These are phyloP conservation scores for Adelges cooleyi DNA, from an alignment of 1,140 invertebrate species.

Conservation along the genomic window DNA sequence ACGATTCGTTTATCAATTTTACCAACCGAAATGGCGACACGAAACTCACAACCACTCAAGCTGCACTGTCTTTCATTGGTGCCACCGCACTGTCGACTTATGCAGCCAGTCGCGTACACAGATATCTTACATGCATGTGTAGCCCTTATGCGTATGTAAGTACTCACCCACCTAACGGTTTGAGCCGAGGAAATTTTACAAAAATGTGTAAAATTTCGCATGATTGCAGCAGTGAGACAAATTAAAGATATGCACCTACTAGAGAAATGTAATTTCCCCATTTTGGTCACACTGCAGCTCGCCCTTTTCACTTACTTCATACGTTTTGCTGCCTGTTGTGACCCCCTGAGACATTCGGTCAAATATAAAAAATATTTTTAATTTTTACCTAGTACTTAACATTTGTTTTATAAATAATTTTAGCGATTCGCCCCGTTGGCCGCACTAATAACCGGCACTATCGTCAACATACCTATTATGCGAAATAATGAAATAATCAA, in stretches of 20 bases:
- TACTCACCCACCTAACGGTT: neutral
- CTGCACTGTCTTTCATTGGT: neutral
- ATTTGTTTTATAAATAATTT: neutral
- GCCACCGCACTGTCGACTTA: neutral
- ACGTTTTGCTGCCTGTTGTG: too few relatives aligned
- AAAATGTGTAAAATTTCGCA: too few relatives aligned
- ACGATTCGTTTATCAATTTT: constrained; percentile 7
- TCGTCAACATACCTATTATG: constrained; percentile 1
- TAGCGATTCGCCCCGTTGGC: neutral
- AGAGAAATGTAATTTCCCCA: too few relatives aligned
- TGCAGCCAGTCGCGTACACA: neutral
- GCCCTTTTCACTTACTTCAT: too few relatives aligned
- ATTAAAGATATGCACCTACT: too few relatives aligned
- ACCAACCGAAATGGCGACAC: constrained; percentile 12
- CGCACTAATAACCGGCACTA: neutral
- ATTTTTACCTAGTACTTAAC: too few relatives aligned
- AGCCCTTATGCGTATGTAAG: neutral
- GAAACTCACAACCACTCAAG: neutral
- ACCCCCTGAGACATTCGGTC: too few relatives aligned
- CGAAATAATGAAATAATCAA: constrained; percentile 1
- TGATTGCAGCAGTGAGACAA: too few relatives aligned
- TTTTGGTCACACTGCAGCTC: too few relatives aligned
- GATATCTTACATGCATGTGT: neutral
- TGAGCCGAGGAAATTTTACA: too few relatives aligned
- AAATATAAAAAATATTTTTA: too few relatives aligned